These are phyloP conservation scores for Leptoclinus maculatus DNA, from an alignment of 2,797 vertebrate species.

Conservation along the genomic window DNA sequence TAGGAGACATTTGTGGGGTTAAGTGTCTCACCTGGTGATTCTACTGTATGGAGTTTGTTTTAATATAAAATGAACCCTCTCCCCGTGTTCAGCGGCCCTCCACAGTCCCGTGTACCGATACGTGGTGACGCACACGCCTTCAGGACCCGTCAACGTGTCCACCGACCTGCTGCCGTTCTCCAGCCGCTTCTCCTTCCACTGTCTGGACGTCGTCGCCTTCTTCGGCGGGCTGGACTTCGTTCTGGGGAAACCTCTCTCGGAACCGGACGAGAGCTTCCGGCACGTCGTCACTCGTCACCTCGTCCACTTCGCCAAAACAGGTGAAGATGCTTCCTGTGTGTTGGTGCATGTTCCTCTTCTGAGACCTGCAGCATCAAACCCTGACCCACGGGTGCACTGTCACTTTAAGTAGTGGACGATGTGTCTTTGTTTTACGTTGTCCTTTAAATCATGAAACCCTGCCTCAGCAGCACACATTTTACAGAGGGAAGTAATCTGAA, in stretches of 20 bases:
- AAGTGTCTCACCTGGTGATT: too few species aligned
- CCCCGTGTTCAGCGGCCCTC: conserved; percentile 70
- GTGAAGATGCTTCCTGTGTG: conserved; percentile 45
- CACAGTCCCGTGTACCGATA: conserved; percentile 86
- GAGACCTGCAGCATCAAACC: too few species aligned
- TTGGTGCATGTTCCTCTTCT: too few species aligned
- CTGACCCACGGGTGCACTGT: neutral
- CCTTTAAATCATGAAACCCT: too few species aligned
- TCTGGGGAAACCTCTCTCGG: conserved; percentile 60
- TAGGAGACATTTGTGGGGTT: too few species aligned
- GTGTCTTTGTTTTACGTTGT: too few species aligned
- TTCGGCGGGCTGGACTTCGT: conserved; percentile 72
- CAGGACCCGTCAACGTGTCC: conserved; percentile 35
- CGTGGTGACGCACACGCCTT: conserved; percentile 82
- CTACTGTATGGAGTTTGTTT: too few species aligned
- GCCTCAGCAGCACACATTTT: too few species aligned
- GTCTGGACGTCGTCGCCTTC: conserved; percentile 76
- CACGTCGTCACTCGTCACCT: conserved; percentile 73
- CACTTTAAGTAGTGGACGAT: neutral
- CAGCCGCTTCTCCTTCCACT: conserved; percentile 83
- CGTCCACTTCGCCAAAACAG: conserved; percentile 80
- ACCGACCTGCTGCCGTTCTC: conserved; percentile 49
- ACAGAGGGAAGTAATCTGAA: too few species aligned
- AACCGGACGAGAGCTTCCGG: conserved; percentile 73
- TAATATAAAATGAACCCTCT: neutral